Percentiles rank a stretch among this genome's conserved stretches.
These are phyloP conservation scores for Ephialtes manifestator DNA, from an alignment of 2,888 invertebrate genomes.

Conservation along the genomic window DNA sequence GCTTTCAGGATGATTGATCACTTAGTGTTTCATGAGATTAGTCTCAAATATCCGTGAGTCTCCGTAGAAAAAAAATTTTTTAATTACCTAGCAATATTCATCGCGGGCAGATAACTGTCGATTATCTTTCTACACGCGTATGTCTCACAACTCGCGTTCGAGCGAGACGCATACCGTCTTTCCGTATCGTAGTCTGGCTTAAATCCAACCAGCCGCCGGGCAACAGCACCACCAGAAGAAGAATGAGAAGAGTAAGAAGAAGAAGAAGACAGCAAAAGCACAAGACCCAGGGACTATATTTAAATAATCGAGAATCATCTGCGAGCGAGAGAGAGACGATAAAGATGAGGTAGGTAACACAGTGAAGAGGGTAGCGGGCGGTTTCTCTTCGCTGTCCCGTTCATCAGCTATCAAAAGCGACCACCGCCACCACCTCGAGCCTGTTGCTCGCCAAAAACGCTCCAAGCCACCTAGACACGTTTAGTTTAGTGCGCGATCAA, in stretches of 20 bases:
- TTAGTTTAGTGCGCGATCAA: constrained; percentile 61
- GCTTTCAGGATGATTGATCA: too few relatives aligned
- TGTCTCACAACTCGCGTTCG: constrained; percentile 47
- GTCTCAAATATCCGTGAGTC: not conserved
- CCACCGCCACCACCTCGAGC: constrained; percentile 41
- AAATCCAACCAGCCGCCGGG: constrained; percentile 54
- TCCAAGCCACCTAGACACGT: constrained; percentile 49
- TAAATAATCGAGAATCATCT: constrained; percentile 62
- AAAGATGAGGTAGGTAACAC: constrained; percentile 28
- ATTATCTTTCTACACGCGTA: not conserved
- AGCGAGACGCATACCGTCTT: constrained; percentile 32
- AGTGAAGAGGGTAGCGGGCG: not conserved
- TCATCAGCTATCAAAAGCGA: constrained; percentile 56
- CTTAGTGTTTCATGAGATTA: too few relatives aligned
- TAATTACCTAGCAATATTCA: not conserved
- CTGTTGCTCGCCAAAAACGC: constrained; percentile 61
- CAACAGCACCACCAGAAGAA: constrained; percentile 47
- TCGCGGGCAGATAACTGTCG: not conserved
- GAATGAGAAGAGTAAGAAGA: constrained; percentile 48
- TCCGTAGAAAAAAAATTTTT: not conserved
- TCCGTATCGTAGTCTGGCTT: constrained; percentile 47
- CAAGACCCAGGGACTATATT: constrained; percentile 56
- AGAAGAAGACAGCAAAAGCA: constrained; percentile 1
- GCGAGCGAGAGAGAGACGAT: constrained; percentile 31
- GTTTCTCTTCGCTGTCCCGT: constrained; percentile 43